Conservation (phyloP, 2,888 invertebrate species). For the Nymphalis urticae region DNA sequence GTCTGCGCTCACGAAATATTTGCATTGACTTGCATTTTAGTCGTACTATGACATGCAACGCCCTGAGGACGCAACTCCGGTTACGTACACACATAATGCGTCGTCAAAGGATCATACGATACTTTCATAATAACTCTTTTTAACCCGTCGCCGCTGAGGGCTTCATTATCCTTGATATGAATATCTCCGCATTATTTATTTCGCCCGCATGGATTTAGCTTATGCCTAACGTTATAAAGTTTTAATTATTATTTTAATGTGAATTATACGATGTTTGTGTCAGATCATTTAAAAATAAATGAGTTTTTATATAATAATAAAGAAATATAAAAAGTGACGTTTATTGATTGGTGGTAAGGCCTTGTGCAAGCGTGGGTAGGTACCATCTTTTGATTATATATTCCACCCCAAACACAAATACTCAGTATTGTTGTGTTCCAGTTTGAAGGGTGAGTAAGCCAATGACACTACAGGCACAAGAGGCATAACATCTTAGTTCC, state of each 20-base stretch:
- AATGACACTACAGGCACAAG: too few species aligned
- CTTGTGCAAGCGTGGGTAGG: too few species aligned
- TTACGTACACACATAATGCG: slow-evolving; percentile 38
- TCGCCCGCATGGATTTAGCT: slow-evolving; percentile 27
- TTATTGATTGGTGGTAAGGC: too few species aligned
- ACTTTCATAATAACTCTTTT: slow-evolving; percentile 36
- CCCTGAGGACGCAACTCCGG: slow-evolving; percentile 37
- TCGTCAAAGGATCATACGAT: slow-evolving; percentile 44
- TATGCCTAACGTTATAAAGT: slow-evolving; percentile 7
- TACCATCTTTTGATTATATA: too few species aligned
- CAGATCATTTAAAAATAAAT: background rate
- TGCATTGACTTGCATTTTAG: slow-evolving; percentile 40
- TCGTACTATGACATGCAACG: slow-evolving; percentile 44
- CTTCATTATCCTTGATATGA: slow-evolving; percentile 36
- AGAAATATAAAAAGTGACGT: background rate
- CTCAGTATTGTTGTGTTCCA: too few species aligned
- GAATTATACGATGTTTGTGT: slow-evolving; percentile 6
- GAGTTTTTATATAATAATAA: background rate
- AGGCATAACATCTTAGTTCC: too few species aligned
- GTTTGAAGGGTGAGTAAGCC: too few species aligned
- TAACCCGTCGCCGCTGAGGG: slow-evolving; percentile 30
- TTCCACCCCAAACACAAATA: too few species aligned
- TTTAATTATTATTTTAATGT: slow-evolving; percentile 21
- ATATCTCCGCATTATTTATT: slow-evolving; percentile 31
- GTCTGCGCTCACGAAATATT: slow-evolving; percentile 38